These are phyloP conservation scores for Ommatoiulus sabulosus DNA, from an alignment of 2,888 invertebrate species.

Conservation along the genomic window DNA sequence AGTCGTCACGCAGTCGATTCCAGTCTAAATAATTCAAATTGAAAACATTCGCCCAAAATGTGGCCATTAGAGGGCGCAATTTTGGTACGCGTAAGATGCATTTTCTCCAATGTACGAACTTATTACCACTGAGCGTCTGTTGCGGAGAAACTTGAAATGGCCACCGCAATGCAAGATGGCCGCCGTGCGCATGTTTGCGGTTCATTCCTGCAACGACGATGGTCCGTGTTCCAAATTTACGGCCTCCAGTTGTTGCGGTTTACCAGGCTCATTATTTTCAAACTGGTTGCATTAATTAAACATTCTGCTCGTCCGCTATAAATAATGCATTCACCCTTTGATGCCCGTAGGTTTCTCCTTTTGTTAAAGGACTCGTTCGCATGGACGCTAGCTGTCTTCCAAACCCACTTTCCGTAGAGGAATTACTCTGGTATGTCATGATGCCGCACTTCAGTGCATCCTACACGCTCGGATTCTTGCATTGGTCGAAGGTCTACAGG, in stretches of 20 bases:
- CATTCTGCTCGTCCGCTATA: slow-evolving; percentile 24
- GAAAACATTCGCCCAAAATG: slow-evolving; percentile 2
- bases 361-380: not conserved
- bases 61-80: slow-evolving; percentile 32
- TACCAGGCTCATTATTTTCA: slow-evolving; percentile 45
- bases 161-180: slow-evolving; percentile 39
- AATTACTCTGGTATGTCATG: not conserved
- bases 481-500: not conserved
- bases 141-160: not conserved
- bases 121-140: not conserved
- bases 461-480: not conserved
- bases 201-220: slow-evolving; percentile 41
- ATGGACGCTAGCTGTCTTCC: not conserved
- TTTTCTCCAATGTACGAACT: not conserved
- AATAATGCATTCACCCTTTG: slow-evolving; percentile 18
- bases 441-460: not conserved
- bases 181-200: slow-evolving; percentile 29
- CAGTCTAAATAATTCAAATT: slow-evolving; percentile 38
- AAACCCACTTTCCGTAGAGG: not conserved
- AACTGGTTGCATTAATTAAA: slow-evolving; percentile 48
- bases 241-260: slow-evolving; percentile 38
- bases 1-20: slow-evolving; percentile 20
- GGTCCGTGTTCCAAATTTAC: slow-evolving; percentile 9
- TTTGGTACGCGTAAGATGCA: not conserved
- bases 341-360: slow-evolving; percentile 6